Evolutionary conservation across 1,140 invertebrate species (phyloP), one percentile per base, ranked within the genome.

Genomic region (Cheumatopsyche charites): DNA sequence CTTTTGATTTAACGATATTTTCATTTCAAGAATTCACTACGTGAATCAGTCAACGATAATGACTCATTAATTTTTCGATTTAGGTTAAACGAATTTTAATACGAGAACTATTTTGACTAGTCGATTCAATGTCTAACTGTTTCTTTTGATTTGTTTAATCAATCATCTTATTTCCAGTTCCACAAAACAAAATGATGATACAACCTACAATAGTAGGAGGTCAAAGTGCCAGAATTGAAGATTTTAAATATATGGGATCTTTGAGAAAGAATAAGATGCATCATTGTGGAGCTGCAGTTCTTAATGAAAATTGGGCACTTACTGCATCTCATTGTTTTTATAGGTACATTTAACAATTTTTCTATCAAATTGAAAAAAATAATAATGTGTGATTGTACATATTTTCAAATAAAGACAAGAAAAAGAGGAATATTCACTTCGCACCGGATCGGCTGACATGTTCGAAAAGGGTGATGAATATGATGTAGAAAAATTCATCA

Each of bases 401-500:
- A 25, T 61, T 61, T 61, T 61, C 19, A 7, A 15, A n/a, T 47
- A n/a, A 7, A 58, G 55, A 1, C 55, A 58, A 58, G 55, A 58
- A 12, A 25, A 29, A 12, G 55, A 70, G 13, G 72, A 67, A n/a
- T 73, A 65, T 58, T 66, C 72, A 41, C 29, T 80, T 1, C 76
- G 78, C 42, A 79, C 78, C 17, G 82, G 82, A 4, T 79, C 79
- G 5, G 75, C 75, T 0, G 61, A 55, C 21, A 29, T 73, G 19
- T 75, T 79, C 11, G 11, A 49, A 3, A 79, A 78, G 12, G 82
- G 83, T 15, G 45, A 17, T 26, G 21, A 80, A 23, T 78, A 83
- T 15, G 67, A 78, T 5, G 71, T 81, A 4, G 75, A 58, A 12
- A 61, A 77, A 41, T 77, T 84, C 17, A 75, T 82, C 36, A 45